Conservation (phyloP, 2,888 invertebrate genomes). For the Spialia ferax region DNA sequence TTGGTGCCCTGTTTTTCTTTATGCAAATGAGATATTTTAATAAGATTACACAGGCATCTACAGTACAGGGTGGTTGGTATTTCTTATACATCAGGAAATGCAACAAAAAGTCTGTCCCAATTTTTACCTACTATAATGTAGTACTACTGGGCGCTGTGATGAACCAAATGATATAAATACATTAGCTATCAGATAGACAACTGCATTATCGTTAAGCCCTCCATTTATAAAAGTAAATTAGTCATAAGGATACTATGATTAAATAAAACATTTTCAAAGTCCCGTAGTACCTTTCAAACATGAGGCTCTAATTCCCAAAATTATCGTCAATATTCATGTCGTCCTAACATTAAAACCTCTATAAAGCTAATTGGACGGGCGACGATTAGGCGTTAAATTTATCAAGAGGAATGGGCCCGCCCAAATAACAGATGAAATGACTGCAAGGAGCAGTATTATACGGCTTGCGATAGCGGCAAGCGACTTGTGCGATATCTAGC, state of each 20-base stretch:
- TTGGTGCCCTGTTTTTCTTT: too few species aligned
- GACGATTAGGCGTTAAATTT: slow-evolving; percentile 43
- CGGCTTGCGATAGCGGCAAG: slow-evolving; percentile 6
- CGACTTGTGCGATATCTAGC: neutral
- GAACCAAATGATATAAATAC: too few species aligned
- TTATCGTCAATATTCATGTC: slow-evolving; percentile 31
- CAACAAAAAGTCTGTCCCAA: too few species aligned
- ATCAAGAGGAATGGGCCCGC: slow-evolving; percentile 9
- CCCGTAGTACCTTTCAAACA: slow-evolving; percentile 2
- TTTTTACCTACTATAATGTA: too few species aligned
- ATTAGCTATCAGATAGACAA: too few species aligned
- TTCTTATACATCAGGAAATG: too few species aligned
- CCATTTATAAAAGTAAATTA: neutral
- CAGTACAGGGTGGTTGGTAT: too few species aligned
- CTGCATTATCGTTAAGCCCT: too few species aligned
- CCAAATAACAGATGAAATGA: slow-evolving; percentile 5
- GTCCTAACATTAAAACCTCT: slow-evolving; percentile 30
- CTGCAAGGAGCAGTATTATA: neutral
- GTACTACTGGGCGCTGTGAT: too few species aligned
- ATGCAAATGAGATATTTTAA: too few species aligned
- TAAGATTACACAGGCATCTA: too few species aligned
- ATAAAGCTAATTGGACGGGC: slow-evolving; percentile 34
- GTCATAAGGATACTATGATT: neutral
- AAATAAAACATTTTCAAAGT: slow-evolving; percentile 5
- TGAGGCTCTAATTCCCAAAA: slow-evolving; percentile 7